Evolutionary conservation across 2,113 vertebrate species (phyloP).

Genomic region (Lampris incognitus): DNA sequence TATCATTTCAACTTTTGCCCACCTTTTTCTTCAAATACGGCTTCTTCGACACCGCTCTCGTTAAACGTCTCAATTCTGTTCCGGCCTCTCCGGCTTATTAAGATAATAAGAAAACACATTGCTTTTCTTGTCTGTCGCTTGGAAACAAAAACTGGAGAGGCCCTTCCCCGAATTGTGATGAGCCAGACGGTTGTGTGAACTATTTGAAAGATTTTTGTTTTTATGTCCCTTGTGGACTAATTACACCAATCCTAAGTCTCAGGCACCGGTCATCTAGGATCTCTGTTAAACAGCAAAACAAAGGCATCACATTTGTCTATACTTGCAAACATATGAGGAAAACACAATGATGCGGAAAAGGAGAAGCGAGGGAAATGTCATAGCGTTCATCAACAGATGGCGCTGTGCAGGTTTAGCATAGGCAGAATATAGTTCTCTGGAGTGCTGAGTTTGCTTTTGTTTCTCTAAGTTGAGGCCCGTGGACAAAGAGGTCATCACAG

Average conservation of each 20-base stretch:
- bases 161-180: slow-evolving; percentile 60
- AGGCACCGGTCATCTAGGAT: slow-evolving; percentile 35
- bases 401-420: no score
- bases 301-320: slow-evolving; percentile 21
- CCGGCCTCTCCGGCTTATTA: slow-evolving; percentile 42
- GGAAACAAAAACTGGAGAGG: slow-evolving; percentile 43
- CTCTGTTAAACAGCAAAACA: slow-evolving; percentile 17
- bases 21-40: slow-evolving; percentile 47
- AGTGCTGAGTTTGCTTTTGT: not conserved
- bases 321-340: slow-evolving; percentile 25
- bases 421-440: not conserved
- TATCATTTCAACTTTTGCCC: slow-evolving; percentile 54
- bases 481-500: not conserved
- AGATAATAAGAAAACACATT: slow-evolving; percentile 43
- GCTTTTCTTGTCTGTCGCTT: slow-evolving; percentile 49
- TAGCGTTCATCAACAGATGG: not conserved
- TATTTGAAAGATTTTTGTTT: slow-evolving; percentile 46
- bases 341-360: not conserved
- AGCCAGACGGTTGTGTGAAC: slow-evolving; percentile 34
- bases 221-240: slow-evolving; percentile 65
- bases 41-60: slow-evolving; percentile 29
- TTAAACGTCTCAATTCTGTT: slow-evolving; percentile 52
- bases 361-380: not conserved
- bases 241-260: slow-evolving; percentile 47
- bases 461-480: not conserved